Evolutionary conservation across 1,140 invertebrate genomes (phyloP).

Genomic region (fruit fly (Drosophila melanogaster)): Release_6_plus_ISO1_MT NT_033777.3:7726001-7726500

Average conservation of each 20-base stretch:
- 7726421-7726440: slow-evolving; percentile 53
- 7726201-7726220: slow-evolving; percentile 33
- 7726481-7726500: slow-evolving; percentile 54
- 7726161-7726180: slow-evolving; percentile 56
- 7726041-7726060: slow-evolving; percentile 70
- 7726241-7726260: slow-evolving; percentile 77
- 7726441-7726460: slow-evolving; percentile 51
- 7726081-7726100: background rate
- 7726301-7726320: slow-evolving; percentile 65
- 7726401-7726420: slow-evolving; percentile 65
- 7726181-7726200: slow-evolving; percentile 61
- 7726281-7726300: slow-evolving; percentile 32
- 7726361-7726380: background rate
- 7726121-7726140: slow-evolving; percentile 66
- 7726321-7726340: slow-evolving; percentile 35
- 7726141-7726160: slow-evolving; percentile 20
- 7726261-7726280: slow-evolving; percentile 78
- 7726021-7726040: slow-evolving; percentile 48
- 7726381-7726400: slow-evolving; percentile 23
- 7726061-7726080: slow-evolving; percentile 18
- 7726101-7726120: slow-evolving; percentile 33
- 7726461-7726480: slow-evolving; percentile 28
- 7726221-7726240: slow-evolving; percentile 43
- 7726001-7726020: slow-evolving; percentile 62
- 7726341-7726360: slow-evolving; percentile 24